phyloP scores from a whole-genome alignment of 2,113 vertebrate genomes.

The Erinaceus europaeus region DNA sequence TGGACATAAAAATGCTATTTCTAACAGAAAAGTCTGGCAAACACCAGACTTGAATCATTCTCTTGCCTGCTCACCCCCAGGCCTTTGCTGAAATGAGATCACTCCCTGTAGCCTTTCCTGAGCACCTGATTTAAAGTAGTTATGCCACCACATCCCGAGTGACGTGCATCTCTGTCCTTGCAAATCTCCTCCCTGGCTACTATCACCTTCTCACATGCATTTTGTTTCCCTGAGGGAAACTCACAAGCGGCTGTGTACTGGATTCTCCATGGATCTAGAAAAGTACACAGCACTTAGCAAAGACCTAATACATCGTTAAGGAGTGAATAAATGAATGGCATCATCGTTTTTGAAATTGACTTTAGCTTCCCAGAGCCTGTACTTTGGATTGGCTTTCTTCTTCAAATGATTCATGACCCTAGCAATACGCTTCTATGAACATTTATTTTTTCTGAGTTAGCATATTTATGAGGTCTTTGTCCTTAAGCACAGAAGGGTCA shows the following conservation, averaged over 20 bases:
- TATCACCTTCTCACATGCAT: neutral
- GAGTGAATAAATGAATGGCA: neutral
- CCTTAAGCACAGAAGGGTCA: constrained; percentile 27
- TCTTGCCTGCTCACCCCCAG: neutral
- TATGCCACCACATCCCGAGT: neutral
- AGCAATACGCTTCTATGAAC: constrained; percentile 42
- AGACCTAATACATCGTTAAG: constrained; percentile 24
- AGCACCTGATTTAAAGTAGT: constrained; percentile 1
- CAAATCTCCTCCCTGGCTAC: neutral
- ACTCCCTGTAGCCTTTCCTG: neutral
- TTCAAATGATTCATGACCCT: constrained; percentile 28
- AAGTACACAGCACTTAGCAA: neutral
- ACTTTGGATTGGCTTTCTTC: constrained; percentile 30
- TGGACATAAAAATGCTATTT: constrained; percentile 6
- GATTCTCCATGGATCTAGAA: neutral
- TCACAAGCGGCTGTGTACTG: neutral
- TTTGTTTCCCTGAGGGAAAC: constrained; percentile 14
- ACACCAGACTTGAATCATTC: neutral
- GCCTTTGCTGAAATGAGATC: neutral
- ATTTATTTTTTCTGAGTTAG: constrained; percentile 57
- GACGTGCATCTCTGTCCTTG: neutral
- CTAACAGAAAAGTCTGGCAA: neutral
- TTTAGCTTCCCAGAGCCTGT: constrained; percentile 35
- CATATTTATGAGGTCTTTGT: constrained; percentile 40
- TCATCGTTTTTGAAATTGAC: constrained; percentile 17